These are phyloP conservation scores for Puntigrus tetrazona DNA, from an alignment of 2,113 vertebrate genomes.

Conservation along the genomic window DNA sequence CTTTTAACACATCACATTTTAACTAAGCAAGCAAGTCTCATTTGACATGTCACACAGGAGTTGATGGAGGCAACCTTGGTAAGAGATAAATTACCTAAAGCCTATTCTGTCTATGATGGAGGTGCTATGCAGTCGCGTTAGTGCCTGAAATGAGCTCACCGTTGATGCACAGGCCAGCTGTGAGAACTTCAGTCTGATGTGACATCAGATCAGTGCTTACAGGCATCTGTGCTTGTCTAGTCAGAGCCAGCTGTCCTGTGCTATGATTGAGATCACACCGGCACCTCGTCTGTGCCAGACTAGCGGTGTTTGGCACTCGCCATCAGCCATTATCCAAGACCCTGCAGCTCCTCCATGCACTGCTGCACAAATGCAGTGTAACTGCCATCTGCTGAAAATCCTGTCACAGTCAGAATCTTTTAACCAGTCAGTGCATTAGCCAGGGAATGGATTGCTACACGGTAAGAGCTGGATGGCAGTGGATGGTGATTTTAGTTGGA, in stretches of 20 bases:
- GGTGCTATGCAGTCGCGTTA: background rate
- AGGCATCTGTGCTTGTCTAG: slow-evolving; percentile 27
- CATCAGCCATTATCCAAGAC: slow-evolving; percentile 52
- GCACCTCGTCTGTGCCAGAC: slow-evolving; percentile 18
- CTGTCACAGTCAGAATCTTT: slow-evolving; percentile 62
- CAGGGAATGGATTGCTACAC: slow-evolving; percentile 45
- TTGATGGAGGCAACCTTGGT: background rate
- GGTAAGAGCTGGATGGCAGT: slow-evolving; percentile 28
- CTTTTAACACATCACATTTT: background rate
- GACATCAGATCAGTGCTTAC: slow-evolving; percentile 28
- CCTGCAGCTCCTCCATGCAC: slow-evolving; percentile 46
- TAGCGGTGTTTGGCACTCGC: slow-evolving; percentile 14
- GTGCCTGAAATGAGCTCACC: background rate
- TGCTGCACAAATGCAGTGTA: slow-evolving; percentile 59
- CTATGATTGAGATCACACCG: slow-evolving; percentile 39
- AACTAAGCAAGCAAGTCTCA: background rate
- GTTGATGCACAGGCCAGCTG: background rate
- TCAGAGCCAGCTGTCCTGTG: slow-evolving; percentile 25
- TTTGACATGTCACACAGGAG: background rate
- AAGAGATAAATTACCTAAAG: background rate
- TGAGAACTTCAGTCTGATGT: slow-evolving; percentile 4
- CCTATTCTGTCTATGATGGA: background rate
- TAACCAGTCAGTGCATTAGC: slow-evolving; percentile 50
- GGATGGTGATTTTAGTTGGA: slow-evolving; percentile 22
- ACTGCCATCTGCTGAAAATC: slow-evolving; percentile 62